A percentile compares a stretch with the other conserved stretches of the same genome.
Conservation (phyloP, 2,797 vertebrate species). For the Huso huso region DNA sequence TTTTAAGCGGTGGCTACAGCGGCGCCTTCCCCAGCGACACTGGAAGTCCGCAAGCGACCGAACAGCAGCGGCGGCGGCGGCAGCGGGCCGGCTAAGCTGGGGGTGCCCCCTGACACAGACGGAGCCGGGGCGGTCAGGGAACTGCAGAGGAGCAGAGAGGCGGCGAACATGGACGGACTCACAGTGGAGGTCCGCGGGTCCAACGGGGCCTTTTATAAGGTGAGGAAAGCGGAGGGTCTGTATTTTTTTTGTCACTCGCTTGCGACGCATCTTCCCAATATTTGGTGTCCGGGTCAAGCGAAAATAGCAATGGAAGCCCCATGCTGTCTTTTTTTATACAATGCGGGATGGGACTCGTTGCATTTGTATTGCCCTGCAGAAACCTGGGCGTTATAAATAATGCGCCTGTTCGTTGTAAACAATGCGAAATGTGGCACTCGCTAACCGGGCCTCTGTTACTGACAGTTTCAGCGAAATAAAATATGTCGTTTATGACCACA, state of each 20-base stretch:
- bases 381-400: too few relatives aligned
- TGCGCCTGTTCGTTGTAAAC: too few relatives aligned
- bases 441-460: too few relatives aligned
- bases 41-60: slow-evolving; percentile 72
- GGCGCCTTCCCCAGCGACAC: slow-evolving; percentile 56
- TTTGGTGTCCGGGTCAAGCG: too few relatives aligned
- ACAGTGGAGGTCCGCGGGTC: slow-evolving; percentile 85
- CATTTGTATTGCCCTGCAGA: too few relatives aligned
- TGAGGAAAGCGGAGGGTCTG: slow-evolving; percentile 41
- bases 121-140: slow-evolving; percentile 48
- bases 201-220: slow-evolving; percentile 89
- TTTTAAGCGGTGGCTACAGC: slow-evolving; percentile 24
- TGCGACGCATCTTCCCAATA: not conserved
- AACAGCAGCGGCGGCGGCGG: slow-evolving; percentile 50
- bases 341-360: too few relatives aligned
- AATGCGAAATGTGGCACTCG: too few relatives aligned
- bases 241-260: not conserved
- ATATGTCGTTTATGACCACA: too few relatives aligned
- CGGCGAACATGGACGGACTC: slow-evolving; percentile 72
- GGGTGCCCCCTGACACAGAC: slow-evolving; percentile 51
- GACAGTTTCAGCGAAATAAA: too few relatives aligned
- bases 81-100: slow-evolving; percentile 62
- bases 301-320: too few relatives aligned
- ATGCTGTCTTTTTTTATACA: too few relatives aligned
- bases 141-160: slow-evolving; percentile 57